Base-by-base conservation (phyloP, 2,797 vertebrate species). In the Channa striata region DNA sequence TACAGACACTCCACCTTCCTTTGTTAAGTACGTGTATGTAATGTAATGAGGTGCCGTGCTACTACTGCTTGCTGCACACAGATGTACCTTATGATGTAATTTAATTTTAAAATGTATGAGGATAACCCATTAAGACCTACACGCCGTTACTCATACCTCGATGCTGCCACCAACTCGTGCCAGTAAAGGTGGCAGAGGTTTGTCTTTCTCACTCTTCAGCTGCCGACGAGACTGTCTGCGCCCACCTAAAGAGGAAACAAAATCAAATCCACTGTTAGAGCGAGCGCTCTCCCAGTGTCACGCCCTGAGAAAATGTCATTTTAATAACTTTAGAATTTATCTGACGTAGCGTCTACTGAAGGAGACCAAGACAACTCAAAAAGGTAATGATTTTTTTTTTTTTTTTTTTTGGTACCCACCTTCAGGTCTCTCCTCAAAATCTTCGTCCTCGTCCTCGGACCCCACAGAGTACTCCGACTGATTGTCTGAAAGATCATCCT, bases 381-480 rank as follows among this genome's bases (percentile, higher is more conserved):
- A 16, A 21, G 11, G 17, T 37, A 11, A 36, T 50, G 8, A 11
- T 8, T 11, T 36, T 23, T 16, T 44, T 40, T 23, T 6, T 25
- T 8, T 11, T 36, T 23, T 16, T 44, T 40, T 23, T 6, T 25
- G 19, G 1, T 17, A 52, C 84, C 16, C 72, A 94, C 98, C 98
- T 94, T 99, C 98, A 1, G 97, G 97, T 62, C 97, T 94, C 86
- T 99, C 98, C 83, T 99, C 98, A 68, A 99, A 99, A 86, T 99
- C 98, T 93, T 99, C 98, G 39, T 99, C 98, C 92, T 99, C 98
- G 5, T 99, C 98, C 93, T 99, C 98, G 0, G 98, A 99, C 85
- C 97, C 98, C 21, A 99, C 95, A 39, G 98, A 99, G 82, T 99
- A 99, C 85, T 99, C 98, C 0, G 98, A 99, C 87, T 99, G 98